Percentiles rank a stretch among this genome's conserved stretches.
phyloP scores from a whole-genome alignment of 2,888 invertebrate species.

The Calliopum simillimum region DNA sequence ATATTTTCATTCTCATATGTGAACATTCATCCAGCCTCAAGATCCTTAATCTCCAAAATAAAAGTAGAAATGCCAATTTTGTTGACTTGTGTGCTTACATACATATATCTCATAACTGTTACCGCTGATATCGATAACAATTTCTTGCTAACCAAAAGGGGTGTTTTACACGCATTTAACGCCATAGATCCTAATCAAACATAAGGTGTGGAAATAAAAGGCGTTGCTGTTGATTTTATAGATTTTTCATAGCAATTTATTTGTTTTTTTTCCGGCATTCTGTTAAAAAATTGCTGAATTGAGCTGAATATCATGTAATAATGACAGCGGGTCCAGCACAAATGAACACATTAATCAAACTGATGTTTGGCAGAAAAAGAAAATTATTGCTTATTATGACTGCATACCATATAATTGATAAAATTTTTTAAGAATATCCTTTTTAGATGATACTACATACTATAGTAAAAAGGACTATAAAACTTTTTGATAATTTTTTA shows the following conservation, averaged over 20 bases:
- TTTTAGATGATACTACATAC: no score
- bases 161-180: conserved; percentile 7
- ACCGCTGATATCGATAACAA: neutral
- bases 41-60: no score
- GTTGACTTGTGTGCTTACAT: no score
- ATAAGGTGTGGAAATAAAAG: conserved; percentile 41
- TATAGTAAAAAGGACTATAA: no score
- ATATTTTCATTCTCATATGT: no score
- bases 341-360: conserved; percentile 13
- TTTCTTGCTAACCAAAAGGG: conserved; percentile 10
- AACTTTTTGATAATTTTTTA: conserved; percentile 3
- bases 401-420: neutral
- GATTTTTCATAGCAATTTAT: conserved; percentile 41
- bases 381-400: no score
- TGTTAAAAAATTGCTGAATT: neutral
- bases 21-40: no score
- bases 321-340: neutral
- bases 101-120: no score
- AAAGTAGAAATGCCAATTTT: no score
- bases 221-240: conserved; percentile 39
- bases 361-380: neutral
- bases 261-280: neutral
- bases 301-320: neutral
- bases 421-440: neutral
- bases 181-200: conserved; percentile 44